phyloP scores from a whole-genome alignment of 2,113 vertebrate genomes.

The Channa argus region DNA sequence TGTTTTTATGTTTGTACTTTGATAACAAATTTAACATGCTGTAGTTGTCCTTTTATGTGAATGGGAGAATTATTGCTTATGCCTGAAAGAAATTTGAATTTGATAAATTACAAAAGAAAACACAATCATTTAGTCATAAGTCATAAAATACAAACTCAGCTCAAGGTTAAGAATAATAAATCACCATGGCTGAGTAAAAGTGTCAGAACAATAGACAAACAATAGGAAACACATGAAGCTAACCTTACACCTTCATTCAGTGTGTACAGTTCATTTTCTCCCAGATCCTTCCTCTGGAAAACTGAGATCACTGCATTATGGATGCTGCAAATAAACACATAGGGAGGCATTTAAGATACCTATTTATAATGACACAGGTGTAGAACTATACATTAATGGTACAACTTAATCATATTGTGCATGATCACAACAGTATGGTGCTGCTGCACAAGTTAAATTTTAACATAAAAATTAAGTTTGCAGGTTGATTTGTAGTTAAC shows the following conservation, averaged over 20 bases:
- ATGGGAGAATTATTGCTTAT: not conserved
- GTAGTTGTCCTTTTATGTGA: slow-evolving; percentile 15
- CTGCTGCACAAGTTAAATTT: no score
- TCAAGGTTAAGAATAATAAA: not conserved
- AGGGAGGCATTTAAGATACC: not conserved
- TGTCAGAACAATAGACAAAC: not conserved
- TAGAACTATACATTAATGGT: no score
- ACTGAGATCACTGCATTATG: slow-evolving; percentile 94
- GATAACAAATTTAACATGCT: slow-evolving; percentile 4
- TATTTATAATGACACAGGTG: not conserved
- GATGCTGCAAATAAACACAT: slow-evolving; percentile 85
- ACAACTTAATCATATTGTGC: no score
- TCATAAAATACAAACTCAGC: slow-evolving; percentile 17
- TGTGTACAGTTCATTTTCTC: slow-evolving; percentile 92
- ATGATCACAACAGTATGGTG: no score
- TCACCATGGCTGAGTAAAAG: not conserved
- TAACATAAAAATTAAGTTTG: no score
- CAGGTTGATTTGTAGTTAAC: no score
- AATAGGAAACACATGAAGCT: slow-evolving; percentile 57
- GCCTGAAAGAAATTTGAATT: not conserved
- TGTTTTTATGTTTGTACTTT: slow-evolving; percentile 23
- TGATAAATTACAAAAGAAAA: slow-evolving; percentile 16
- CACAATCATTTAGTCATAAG: slow-evolving; percentile 25
- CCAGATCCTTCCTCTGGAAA: slow-evolving; percentile 94
- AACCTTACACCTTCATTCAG: slow-evolving; percentile 99